A percentile compares a stretch with the other conserved stretches of the same genome.
Evolutionary conservation across 2,888 invertebrate species (phyloP).

Genomic region (Callimorpha dominula): DNA sequence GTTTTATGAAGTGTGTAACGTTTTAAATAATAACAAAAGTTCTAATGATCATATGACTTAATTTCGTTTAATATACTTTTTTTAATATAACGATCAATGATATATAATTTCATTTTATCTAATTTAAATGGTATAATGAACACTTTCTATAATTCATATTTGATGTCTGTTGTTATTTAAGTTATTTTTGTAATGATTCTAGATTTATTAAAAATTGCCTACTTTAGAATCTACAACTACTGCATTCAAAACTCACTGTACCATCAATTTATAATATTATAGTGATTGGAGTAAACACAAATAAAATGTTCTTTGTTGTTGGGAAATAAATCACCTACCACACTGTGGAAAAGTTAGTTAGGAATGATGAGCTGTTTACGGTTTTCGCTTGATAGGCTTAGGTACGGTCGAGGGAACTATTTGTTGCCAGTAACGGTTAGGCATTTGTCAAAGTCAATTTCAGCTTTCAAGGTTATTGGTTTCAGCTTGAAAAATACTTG

Average conservation of each 20-base stretch:
- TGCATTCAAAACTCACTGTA: not conserved
- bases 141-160: too few relatives aligned
- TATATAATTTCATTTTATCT: too few relatives aligned
- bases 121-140: too few relatives aligned
- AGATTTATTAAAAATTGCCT: not conserved
- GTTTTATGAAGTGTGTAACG: not conserved
- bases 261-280: not conserved
- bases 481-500: not conserved
- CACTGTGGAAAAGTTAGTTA: not conserved
- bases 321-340: not conserved
- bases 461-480: not conserved
- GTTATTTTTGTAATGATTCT: too few relatives aligned
- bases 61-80: too few relatives aligned
- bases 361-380: not conserved
- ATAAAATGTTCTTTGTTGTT: not conserved
- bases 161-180: not conserved
- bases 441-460: conserved; percentile 2
- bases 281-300: too few relatives aligned
- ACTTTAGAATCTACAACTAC: not conserved
- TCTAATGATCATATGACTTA: too few relatives aligned
- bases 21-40: too few relatives aligned
- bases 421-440: conserved; percentile 1
- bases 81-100: too few relatives aligned
- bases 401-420: not conserved
- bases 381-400: not conserved